Conservation (phyloP, 2,888 invertebrate genomes). For the Bimastos eiseni region DNA sequence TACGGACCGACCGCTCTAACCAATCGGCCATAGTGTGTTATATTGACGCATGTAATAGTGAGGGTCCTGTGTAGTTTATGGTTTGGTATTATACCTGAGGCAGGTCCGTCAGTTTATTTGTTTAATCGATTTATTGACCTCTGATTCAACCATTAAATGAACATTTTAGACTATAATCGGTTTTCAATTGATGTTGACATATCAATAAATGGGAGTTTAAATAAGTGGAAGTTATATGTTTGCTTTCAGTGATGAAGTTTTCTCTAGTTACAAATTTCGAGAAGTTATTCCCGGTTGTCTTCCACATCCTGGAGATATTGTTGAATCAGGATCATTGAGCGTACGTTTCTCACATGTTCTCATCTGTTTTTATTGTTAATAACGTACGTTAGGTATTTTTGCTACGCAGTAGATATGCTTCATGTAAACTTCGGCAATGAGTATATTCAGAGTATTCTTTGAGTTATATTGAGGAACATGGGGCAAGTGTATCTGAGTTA, state of each 20-base stretch:
- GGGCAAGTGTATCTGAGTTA: background rate
- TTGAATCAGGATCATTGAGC: constrained; percentile 58
- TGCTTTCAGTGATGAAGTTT: constrained; percentile 55
- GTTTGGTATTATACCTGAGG: no score
- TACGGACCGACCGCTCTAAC: no score
- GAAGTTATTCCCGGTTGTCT: constrained; percentile 54
- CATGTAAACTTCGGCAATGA: constrained; percentile 8
- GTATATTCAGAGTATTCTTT: background rate
- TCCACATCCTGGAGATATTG: constrained; percentile 59
- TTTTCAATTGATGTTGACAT: background rate
- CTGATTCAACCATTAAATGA: background rate
- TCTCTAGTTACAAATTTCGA: constrained; percentile 51
- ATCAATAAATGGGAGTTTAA: background rate
- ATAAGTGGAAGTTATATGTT: background rate
- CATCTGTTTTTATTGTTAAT: background rate
- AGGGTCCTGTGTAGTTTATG: no score
- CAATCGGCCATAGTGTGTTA: no score
- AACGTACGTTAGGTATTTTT: background rate
- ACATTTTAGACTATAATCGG: background rate
- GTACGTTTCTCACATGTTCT: constrained; percentile 43
- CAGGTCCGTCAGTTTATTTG: background rate
- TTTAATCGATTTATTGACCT: background rate
- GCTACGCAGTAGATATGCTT: background rate
- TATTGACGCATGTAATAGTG: no score
- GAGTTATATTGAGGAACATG: background rate